Base-by-base conservation (phyloP, 1,140 invertebrate species). In the Steinernema khuongi region DNA sequence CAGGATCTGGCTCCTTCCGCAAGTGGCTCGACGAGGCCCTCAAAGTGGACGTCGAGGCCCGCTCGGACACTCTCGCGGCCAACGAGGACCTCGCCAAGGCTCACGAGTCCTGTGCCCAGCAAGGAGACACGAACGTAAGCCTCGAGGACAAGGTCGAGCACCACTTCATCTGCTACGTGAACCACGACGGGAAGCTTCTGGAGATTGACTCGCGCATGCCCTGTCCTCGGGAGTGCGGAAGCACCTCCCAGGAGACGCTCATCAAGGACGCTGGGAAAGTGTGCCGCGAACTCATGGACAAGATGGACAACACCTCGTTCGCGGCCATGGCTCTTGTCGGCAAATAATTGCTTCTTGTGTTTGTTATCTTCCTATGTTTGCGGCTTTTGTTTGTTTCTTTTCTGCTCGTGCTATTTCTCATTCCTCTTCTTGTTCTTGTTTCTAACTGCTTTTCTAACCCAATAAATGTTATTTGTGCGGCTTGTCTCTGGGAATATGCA, bases 141-240 rank as follows among this genome's bases (percentile, higher is more conserved):
- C 14, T 60, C 26, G 50, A 60, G 4, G 76, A 50, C 14, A 43
- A 77, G 19, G 76, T 77, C 29, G 74, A 77, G 31, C 68, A 77
- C 31, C 76, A 77, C 36, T 77, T 77, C 70, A 77, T 77, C 26
- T 75, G 74, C 43, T 77, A 72, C 70, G 74, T 77, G 7, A 71
- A 77, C 43, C 67, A 73, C 50, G 72, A 77, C 18, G 76, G 75
- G 28, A n/a, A 22, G 31, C 76, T 77, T 19, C 74, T 74, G 28
- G 76, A 77, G 29, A 77, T 77, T 28, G 76, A 77, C 50, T 77
- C 76, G 17, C 68, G 74, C 36, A 68, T 30, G n/a, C 75, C 74
- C 31, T 77, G 70, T 41, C 76, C 76, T 77, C 76, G 76, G 19
- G 43, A 71, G 28, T 22, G 68, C 29, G 76, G 76, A 22, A 18